phyloP scores from a whole-genome alignment of 2,113 vertebrate genomes.

The Chauna torquata region DNA sequence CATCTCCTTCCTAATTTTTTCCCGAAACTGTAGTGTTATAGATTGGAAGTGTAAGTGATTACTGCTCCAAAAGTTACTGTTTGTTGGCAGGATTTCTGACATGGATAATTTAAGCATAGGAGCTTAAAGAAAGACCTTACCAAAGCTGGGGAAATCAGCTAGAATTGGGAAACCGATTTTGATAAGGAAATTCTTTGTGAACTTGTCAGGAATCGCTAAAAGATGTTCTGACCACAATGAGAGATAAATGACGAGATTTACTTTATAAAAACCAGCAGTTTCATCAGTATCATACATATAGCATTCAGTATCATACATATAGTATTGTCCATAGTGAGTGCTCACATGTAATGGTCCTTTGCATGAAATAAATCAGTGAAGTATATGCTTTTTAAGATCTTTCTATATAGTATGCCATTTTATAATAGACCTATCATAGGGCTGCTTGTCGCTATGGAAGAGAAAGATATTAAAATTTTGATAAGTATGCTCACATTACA shows the following conservation, averaged over 20 bases:
- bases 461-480: neutral
- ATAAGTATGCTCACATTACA: neutral
- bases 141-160: neutral
- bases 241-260: neutral
- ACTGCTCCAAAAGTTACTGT: neutral
- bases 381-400: neutral
- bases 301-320: neutral
- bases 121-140: neutral
- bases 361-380: neutral
- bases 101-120: neutral
- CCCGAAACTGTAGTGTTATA: neutral
- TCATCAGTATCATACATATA: neutral
- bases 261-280: neutral
- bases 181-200: neutral
- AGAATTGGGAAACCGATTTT: neutral
- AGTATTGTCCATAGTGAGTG: neutral
- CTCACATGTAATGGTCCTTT: neutral
- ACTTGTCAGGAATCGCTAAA: neutral
- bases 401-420: neutral
- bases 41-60: neutral
- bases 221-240: neutral
- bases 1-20: neutral
- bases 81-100: neutral
- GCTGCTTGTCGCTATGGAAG: neutral
- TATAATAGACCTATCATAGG: neutral